Base-by-base conservation (phyloP, 1,140 invertebrate genomes). In the Cotesia chilonis region DNA sequence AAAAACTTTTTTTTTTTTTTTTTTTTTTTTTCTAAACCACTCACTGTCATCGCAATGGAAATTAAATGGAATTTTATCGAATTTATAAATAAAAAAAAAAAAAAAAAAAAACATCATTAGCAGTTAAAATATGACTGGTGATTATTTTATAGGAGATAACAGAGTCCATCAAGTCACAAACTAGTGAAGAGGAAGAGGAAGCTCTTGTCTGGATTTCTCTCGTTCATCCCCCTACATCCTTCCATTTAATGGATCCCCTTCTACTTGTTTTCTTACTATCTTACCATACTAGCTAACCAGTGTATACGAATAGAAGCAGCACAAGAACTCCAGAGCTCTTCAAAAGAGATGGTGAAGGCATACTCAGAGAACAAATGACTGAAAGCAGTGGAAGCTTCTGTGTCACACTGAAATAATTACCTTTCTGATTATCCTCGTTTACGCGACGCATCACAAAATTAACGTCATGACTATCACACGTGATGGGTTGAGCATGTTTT, bases 381-480 rank as follows among this genome's bases (percentile, higher is more conserved):
- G 54, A 55, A 55, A 55, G 12, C 54, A 72, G 59, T 37, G 20
- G 66, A 72, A 69, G 71, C 57, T 54, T 72, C 69, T 69, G 59
- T 68, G 37, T 67, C 68, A 72, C 66, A 61, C n/a, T 37, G 71
- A 64, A 68, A 73, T 71, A 75, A 75, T 73, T 73, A 70, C 68
- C 70, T 61, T 37, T 71, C 67, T 72, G 67, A 75, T 75, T 75
- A 72, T 75, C 64, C 71, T 54, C 66, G 64, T 72, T 71, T 55
- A 55, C 63, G 66, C 72, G 66, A 28, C 57, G 67, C 68, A 57
- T 47, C 64, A 70, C 65, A 68, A 73, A 75, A 55, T 71, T 75
- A 61, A 57, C 67, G 17, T 36, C 60, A 68, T 70, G 54, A 55
- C 7, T 55, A 17, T 17, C 17, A 14, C 54, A n/a, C 54, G n/a